Evolutionary conservation across 2,888 invertebrate species (phyloP).

Genomic region (Aporophyla nigra): DNA sequence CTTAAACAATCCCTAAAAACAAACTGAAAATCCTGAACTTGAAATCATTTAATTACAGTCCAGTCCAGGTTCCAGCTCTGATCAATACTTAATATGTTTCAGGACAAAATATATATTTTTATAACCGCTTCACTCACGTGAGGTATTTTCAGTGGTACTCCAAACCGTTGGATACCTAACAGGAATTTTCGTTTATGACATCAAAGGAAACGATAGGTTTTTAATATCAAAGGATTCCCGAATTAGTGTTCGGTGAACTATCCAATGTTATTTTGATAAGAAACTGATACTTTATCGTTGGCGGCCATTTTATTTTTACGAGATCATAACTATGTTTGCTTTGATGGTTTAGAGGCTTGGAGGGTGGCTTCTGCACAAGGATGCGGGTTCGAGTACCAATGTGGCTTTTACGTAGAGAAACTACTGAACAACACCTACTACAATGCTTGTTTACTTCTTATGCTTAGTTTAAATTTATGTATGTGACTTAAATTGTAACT

Average conservation of each 20-base stretch:
- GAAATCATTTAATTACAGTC: background rate
- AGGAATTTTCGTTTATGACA: conserved; percentile 47
- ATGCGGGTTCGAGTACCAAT: background rate
- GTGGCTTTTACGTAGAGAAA: background rate
- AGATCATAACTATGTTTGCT: background rate
- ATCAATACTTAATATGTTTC: background rate
- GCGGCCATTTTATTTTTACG: conserved; percentile 10
- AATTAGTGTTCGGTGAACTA: conserved; percentile 59
- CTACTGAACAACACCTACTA: too few species aligned
- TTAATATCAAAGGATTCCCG: conserved; percentile 55
- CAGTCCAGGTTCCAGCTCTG: background rate
- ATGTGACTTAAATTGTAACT: too few species aligned
- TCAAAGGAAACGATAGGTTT: conserved; percentile 59
- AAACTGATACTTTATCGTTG: background rate
- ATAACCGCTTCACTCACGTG: conserved; percentile 1
- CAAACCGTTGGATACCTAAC: conserved; percentile 25
- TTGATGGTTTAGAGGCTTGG: background rate
- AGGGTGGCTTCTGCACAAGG: background rate
- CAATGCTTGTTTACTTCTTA: too few species aligned
- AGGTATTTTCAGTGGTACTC: conserved; percentile 38
- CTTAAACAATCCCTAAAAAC: background rate
- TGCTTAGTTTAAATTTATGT: too few species aligned
- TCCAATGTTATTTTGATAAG: conserved; percentile 42
- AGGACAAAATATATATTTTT: conserved; percentile 7
- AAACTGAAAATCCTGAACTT: background rate